Evolutionary conservation across 2,797 vertebrate genomes (phyloP), one percentile per base, ranked within the genome.

Genomic region (Squalus acanthias): DNA sequence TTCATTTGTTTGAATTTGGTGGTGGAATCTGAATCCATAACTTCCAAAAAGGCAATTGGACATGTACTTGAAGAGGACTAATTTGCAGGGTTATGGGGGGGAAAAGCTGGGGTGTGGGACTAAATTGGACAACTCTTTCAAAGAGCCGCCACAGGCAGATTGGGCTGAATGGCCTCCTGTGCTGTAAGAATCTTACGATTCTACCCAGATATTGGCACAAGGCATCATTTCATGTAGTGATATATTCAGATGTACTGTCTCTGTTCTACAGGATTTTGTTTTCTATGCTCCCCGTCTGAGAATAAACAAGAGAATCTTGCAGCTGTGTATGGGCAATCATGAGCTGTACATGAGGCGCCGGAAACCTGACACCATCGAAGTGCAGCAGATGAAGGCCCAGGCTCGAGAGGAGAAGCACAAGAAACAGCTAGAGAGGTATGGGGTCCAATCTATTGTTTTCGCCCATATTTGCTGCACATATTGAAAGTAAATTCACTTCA

Each of bases 321-420:
- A 99, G 98, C 98, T 99, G 20, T 99, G 99, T 97, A 99, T 99
- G 99, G 99, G 99, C 91, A 99, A 99, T 98, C 99, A 99, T 0
- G 99, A 99, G 92, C 98, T 99, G 97, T 99, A 99, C 96, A 99
- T 99, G 99, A 98, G 99, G 8, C 99, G 99, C 96, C 98, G 99
- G 96, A 99, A 99, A 97, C 97, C 99, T 0, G 99, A 99, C 97
- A 99, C 98, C 96, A 98, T 98, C 4, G 98, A 98, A 97, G 98
- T 98, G 96, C 98, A 98, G 95, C 98, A 98, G 97, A 98, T 98
- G 98, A 98, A 98, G 97, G 98, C 98, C 0, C 98, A 98, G 97
- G 98, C 98, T 67, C 98, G 98, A 22, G 98, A 99, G 96, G 99
- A 99, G 97, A 98, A 99, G 97, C 98, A 98, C 96, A 98, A 99